These are phyloP conservation scores for Tenodera sinensis DNA, from an alignment of 2,888 invertebrate species.

Conservation along the genomic window DNA sequence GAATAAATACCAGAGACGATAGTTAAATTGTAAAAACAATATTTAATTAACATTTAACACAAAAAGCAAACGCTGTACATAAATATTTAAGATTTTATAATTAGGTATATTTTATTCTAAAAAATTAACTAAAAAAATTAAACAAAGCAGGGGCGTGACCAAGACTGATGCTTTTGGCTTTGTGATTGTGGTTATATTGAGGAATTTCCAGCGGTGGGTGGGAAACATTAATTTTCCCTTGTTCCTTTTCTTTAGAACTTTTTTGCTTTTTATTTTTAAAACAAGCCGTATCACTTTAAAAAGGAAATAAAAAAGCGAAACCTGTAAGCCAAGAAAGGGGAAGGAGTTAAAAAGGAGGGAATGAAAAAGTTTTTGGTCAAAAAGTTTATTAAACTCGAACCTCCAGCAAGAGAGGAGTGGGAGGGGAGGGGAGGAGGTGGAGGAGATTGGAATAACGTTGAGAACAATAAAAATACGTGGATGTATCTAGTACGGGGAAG, in stretches of 20 bases:
- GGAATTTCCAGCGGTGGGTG: not conserved
- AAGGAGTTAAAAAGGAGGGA: not conserved
- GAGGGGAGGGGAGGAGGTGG: not conserved
- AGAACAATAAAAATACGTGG: conserved; percentile 6
- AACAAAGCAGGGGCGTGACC: not conserved
- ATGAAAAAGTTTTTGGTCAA: conserved; percentile 16
- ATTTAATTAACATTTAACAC: too few relatives aligned
- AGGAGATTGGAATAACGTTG: not conserved
- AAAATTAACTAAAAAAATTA: too few relatives aligned
- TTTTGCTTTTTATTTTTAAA: not conserved
- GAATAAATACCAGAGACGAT: too few relatives aligned
- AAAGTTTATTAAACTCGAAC: conserved; percentile 6
- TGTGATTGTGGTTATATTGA: not conserved
- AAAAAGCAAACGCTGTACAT: too few relatives aligned
- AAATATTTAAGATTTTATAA: too few relatives aligned
- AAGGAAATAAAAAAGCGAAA: not conserved
- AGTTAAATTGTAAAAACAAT: too few relatives aligned
- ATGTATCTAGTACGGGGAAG: conserved; percentile 10
- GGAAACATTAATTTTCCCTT: not conserved
- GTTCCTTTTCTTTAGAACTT: not conserved
- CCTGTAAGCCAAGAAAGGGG: not conserved
- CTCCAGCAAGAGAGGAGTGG: not conserved
- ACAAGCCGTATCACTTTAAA: not conserved
- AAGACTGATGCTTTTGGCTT: not conserved
- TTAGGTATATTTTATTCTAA: too few relatives aligned